These are phyloP conservation scores for Torymus aiolomorphi DNA, from an alignment of 2,888 invertebrate species.

Conservation along the genomic window DNA sequence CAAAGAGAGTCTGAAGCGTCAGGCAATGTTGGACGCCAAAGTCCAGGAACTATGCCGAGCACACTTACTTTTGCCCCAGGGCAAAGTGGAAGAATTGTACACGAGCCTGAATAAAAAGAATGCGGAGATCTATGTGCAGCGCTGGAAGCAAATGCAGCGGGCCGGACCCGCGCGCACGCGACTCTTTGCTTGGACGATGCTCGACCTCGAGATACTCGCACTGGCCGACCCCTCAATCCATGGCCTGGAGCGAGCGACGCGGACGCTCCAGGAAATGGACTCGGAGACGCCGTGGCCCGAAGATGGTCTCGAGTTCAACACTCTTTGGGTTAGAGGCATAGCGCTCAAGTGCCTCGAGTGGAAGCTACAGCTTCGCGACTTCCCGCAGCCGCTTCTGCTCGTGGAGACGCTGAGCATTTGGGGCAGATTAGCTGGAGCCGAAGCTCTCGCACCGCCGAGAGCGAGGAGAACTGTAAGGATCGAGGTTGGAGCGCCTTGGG, in stretches of 20 bases:
- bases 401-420: constrained; percentile 90
- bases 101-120: constrained; percentile 91
- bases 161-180: constrained; percentile 81
- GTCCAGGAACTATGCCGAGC: constrained; percentile 89
- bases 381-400: constrained; percentile 93
- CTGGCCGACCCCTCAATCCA: constrained; percentile 93
- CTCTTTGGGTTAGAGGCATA: constrained; percentile 94
- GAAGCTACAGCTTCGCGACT: constrained; percentile 94
- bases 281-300: constrained; percentile 94
- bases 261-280: constrained; percentile 88
- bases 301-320: constrained; percentile 90
- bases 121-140: constrained; percentile 96
- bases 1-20: constrained; percentile 92
- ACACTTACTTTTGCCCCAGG: constrained; percentile 88
- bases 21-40: constrained; percentile 92
- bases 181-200: constrained; percentile 91
- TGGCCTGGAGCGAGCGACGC: constrained; percentile 85
- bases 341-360: constrained; percentile 89
- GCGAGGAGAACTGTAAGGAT: constrained; percentile 87
- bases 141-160: constrained; percentile 86
- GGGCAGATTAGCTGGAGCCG: constrained; percentile 94
- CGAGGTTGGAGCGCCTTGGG: constrained; percentile 91
- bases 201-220: constrained; percentile 83
- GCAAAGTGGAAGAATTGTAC: constrained; percentile 92
- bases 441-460: constrained; percentile 87